A percentile compares a stretch with the other conserved stretches of the same genome.
These are phyloP conservation scores for Brachyhypopomus occidentalis DNA, from an alignment of 2,113 vertebrate species.

Conservation along the genomic window DNA sequence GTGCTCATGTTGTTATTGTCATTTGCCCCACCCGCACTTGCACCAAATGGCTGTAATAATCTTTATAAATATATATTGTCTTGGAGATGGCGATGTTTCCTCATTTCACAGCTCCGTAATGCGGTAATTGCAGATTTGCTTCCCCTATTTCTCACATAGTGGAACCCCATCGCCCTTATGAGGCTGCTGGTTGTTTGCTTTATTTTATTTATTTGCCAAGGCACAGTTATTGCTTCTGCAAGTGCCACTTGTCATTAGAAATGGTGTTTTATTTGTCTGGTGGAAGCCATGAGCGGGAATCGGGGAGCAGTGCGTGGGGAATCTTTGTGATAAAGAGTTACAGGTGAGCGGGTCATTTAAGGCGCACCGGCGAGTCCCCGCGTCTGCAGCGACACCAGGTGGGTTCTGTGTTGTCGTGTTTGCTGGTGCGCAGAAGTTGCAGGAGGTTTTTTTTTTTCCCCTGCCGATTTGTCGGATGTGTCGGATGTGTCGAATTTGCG, in stretches of 20 bases:
- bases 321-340: conserved; percentile 54
- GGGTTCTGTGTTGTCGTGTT: not conserved
- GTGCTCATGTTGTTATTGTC: conserved; percentile 55
- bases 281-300: conserved; percentile 59
- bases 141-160: conserved; percentile 48
- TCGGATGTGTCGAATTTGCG: conserved; percentile 17
- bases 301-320: conserved; percentile 52
- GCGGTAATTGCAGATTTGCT: conserved; percentile 52
- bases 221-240: conserved; percentile 53
- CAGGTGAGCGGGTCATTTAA: conserved; percentile 57
- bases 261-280: conserved; percentile 62
- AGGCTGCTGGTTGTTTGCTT: conserved; percentile 47
- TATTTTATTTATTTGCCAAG: conserved; percentile 47
- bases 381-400: not conserved
- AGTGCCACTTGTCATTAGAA: conserved; percentile 65
- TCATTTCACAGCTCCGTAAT: conserved; percentile 49
- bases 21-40: conserved; percentile 27
- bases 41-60: conserved; percentile 53
- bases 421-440: not conserved
- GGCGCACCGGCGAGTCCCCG: conserved; percentile 16
- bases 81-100: conserved; percentile 40
- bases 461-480: conserved; percentile 12
- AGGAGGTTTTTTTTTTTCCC: not conserved
- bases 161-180: conserved; percentile 49
- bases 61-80: conserved; percentile 52